Conservation (phyloP, 2,113 vertebrate genomes). For the Dicrurus megarhynchus region DNA sequence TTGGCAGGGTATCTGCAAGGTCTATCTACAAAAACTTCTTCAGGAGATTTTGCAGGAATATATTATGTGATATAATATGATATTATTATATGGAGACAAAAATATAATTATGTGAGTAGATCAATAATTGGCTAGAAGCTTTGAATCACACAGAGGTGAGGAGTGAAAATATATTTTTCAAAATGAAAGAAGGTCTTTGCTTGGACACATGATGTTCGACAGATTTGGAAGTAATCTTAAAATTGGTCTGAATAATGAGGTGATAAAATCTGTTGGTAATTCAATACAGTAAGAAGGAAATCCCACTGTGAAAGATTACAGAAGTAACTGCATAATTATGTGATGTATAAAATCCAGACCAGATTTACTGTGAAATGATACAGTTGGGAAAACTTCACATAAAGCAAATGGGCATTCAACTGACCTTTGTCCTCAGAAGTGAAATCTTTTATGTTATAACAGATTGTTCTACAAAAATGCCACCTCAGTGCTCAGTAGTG, state of each 20-base stretch:
- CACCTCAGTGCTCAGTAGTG: rapidly evolving
- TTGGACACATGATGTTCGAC: background rate
- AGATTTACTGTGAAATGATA: background rate
- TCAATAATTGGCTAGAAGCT: background rate
- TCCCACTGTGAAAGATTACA: background rate
- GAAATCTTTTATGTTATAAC: background rate
- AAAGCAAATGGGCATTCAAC: background rate
- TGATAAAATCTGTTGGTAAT: background rate
- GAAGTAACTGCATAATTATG: background rate
- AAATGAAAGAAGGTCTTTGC: background rate
- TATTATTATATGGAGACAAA: background rate
- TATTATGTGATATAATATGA: background rate
- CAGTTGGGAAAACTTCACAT: background rate
- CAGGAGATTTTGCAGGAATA: background rate
- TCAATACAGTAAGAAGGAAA: background rate
- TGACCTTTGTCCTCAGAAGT: background rate
- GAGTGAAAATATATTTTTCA: background rate
- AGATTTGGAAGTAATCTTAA: background rate
- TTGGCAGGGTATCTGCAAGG: background rate
- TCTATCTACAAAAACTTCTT: background rate
- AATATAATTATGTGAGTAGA: background rate
- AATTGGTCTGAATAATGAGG: background rate
- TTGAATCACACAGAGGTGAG: background rate
- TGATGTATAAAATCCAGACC: background rate
- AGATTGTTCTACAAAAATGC: background rate